Conservation (phyloP, 2,113 vertebrate genomes). For the Theristicus caerulescens region DNA sequence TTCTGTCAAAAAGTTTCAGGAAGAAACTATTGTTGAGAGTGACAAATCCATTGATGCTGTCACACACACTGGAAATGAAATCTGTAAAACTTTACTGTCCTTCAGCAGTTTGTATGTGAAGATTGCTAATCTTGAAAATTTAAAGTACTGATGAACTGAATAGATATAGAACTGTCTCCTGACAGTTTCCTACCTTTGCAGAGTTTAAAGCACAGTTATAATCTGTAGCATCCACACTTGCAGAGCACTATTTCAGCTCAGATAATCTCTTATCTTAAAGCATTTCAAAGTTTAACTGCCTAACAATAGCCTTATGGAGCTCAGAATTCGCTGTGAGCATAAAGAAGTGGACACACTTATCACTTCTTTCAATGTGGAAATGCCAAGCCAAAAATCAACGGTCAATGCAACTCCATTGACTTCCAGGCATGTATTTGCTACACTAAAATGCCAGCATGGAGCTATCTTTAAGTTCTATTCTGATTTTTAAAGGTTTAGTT, state of each 20-base stretch:
- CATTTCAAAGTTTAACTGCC: constrained; percentile 37
- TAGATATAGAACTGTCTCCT: neutral
- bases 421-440: neutral
- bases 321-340: neutral
- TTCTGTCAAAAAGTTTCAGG: neutral
- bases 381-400: neutral
- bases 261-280: constrained; percentile 1
- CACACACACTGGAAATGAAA: neutral
- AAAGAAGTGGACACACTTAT: neutral
- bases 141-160: constrained; percentile 14
- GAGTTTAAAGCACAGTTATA: neutral
- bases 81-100: neutral
- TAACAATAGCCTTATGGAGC: neutral
- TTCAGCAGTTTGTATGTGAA: constrained; percentile 22
- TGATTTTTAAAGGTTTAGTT: neutral
- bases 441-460: neutral
- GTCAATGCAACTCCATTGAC: neutral
- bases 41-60: neutral
- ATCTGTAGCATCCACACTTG: neutral
- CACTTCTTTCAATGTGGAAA: neutral
- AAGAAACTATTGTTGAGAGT: neutral
- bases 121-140: constrained; percentile 18
- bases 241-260: neutral
- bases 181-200: neutral
- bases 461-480: neutral